Evolutionary conservation across 2,113 vertebrate species (phyloP).

Genomic region (Prolemur simus): DNA sequence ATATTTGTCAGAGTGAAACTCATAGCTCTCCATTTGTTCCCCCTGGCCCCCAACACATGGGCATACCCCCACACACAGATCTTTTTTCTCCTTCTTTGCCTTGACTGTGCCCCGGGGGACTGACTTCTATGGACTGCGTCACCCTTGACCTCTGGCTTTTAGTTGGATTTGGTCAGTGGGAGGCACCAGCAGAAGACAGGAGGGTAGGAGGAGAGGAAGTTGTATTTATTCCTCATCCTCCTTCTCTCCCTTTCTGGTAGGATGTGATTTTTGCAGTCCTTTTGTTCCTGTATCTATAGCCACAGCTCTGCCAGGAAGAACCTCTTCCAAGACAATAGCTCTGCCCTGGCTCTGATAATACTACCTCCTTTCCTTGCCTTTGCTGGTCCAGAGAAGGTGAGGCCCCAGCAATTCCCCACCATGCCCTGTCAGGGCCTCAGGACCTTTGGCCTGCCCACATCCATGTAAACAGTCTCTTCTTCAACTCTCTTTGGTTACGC

Average conservation of each 20-base stretch:
- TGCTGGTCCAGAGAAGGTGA: not conserved
- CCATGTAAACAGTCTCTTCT: conserved; percentile 62
- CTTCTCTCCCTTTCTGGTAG: not conserved
- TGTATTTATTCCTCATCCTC: not conserved
- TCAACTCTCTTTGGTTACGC: conserved; percentile 33
- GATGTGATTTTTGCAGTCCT: not conserved
- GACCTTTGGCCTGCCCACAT: not conserved
- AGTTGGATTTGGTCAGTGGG: not conserved
- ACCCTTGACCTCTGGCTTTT: not conserved
- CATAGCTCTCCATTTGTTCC: not conserved
- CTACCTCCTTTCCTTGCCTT: not conserved
- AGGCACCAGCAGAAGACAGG: not conserved
- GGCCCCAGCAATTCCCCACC: not conserved
- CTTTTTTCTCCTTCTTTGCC: not conserved
- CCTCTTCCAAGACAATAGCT: not conserved
- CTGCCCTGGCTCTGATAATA: not conserved
- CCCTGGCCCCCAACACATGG: not conserved
- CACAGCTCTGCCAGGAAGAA: not conserved
- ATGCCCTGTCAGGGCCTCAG: not conserved
- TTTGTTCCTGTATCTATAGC: not conserved
- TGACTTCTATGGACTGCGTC: not conserved
- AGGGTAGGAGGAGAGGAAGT: not conserved
- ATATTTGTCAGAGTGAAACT: not conserved
- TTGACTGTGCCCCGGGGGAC: not conserved
- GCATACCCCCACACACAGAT: not conserved